Evolutionary conservation across 2,888 invertebrate species (phyloP).

Genomic region (Alentia gelatinosa): DNA sequence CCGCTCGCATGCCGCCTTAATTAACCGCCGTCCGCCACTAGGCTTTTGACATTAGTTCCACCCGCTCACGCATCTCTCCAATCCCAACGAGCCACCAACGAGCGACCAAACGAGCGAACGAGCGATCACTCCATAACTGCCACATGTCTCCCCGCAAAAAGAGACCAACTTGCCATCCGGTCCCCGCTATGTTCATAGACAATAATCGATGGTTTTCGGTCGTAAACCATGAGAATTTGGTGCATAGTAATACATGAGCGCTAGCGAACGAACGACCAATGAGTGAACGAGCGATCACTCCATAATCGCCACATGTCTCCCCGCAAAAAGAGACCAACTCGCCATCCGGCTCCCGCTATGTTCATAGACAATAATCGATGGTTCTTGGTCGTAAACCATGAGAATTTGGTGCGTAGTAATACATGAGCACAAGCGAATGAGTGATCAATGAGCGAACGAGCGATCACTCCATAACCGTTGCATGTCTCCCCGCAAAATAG

Average conservation of each 20-base stretch:
- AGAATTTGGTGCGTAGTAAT: too few species aligned
- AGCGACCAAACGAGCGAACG: neutral
- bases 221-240: too few species aligned
- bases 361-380: too few species aligned
- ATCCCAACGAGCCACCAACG: too few species aligned
- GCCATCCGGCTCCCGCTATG: neutral
- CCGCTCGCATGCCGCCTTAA: neutral
- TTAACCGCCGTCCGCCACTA: neutral
- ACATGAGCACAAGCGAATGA: too few species aligned
- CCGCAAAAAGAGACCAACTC: neutral
- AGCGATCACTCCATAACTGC: neutral
- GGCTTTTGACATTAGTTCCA: neutral
- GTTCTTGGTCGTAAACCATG: too few species aligned
- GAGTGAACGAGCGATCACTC: neutral
- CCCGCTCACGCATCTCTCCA: constrained; percentile 24
- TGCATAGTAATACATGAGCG: too few species aligned
- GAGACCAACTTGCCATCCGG: neutral
- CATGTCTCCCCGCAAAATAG: neutral
- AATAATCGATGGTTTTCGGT: too few species aligned
- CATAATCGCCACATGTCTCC: neutral
- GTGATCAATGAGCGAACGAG: too few species aligned
- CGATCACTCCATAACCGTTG: neutral
- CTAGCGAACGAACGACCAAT: too few species aligned
- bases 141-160: neutral
- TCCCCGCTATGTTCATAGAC: neutral